Evolutionary conservation across 2,888 invertebrate species (phyloP), one percentile per base, ranked within the genome.

Genomic region (Lepas anatifera): DNA sequence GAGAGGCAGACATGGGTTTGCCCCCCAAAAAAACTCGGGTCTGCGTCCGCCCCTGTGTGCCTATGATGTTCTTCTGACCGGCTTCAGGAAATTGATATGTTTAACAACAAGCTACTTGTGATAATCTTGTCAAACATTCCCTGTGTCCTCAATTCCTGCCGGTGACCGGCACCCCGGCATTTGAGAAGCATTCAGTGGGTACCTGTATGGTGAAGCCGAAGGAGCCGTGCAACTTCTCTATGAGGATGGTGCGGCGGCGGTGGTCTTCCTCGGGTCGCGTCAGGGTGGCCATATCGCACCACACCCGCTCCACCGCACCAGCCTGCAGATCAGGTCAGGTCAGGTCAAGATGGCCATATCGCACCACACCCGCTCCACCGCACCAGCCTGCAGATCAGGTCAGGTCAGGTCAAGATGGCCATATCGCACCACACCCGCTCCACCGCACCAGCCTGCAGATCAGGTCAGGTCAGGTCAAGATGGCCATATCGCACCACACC

Each of bases 181-280:
- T n/a, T n/a, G n/a, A n/a, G n/a, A n/a, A n/a, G n/a, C n/a, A n/a
- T n/a, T n/a, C n/a, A n/a, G n/a, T n/a, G n/a, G n/a, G n/a, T n/a
- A 87, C 87, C 83, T 87, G 96, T 50, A 97, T 83, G 0, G 96
- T 96, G 81, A 97, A 97, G 22, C 97, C 97, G 79, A 92, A 97
- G 41, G 90, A 90, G 64, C 89, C 89, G 79, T 89, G 90, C 78
- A 88, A 90, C 81, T 92, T 91, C 80, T 95, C 93, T 8, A 93
- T 88, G 48, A 83, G 77, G 72, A 97, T 94, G 72, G 96, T 95
- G 25, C 96, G 90, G 63, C 96, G 86, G 72, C 92, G 85, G 29
- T 92, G 84, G 76, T 93, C 89, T 79, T 95, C 93, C 76, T 92
- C 92, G 75, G 88, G 86, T 76, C 89, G 87, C 25, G 87, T 87